Conservation (phyloP, 2,113 vertebrate species). For the Nematolebias whitei region DNA sequence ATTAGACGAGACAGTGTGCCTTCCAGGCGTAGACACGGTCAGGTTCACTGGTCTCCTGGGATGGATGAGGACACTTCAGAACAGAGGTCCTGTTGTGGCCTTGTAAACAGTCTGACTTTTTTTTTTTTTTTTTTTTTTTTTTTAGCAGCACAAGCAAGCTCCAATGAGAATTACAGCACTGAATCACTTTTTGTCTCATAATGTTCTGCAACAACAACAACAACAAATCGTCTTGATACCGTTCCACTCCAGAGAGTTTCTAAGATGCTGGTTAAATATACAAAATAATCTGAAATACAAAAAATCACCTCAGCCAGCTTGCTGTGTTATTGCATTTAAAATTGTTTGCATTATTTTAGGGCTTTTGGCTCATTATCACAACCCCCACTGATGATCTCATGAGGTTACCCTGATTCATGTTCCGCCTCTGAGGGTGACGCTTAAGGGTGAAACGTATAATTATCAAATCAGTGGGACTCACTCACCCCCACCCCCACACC, state of each 20-base stretch:
- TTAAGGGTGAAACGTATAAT: conserved; percentile 62
- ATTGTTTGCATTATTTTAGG: conserved; percentile 56
- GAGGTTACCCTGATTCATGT: conserved; percentile 58
- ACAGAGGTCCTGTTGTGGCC: conserved; percentile 70
- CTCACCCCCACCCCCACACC: too few relatives aligned
- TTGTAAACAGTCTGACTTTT: conserved; percentile 55
- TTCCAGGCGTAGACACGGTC: conserved; percentile 63
- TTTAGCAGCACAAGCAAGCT: conserved; percentile 44
- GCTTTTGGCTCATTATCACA: conserved; percentile 60
- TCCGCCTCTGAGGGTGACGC: conserved; percentile 46
- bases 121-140: conserved; percentile 44
- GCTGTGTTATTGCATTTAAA: conserved; percentile 40
- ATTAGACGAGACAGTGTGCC: conserved; percentile 60
- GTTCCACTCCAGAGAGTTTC: not conserved
- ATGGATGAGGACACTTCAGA: conserved; percentile 61
- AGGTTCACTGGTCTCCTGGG: conserved; percentile 65
- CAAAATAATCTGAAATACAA: conserved; percentile 32
- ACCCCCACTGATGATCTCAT: conserved; percentile 38
- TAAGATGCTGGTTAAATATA: conserved; percentile 1
- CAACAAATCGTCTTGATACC: conserved; percentile 1
- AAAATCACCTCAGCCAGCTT: conserved; percentile 13
- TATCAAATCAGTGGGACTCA: conserved; percentile 59
- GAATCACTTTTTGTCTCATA: not conserved
- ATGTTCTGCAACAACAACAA: conserved; percentile 29
- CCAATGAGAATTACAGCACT: conserved; percentile 48